These are phyloP conservation scores for Saccostrea cuccullata DNA, from an alignment of 1,140 invertebrate species.

Conservation along the genomic window DNA sequence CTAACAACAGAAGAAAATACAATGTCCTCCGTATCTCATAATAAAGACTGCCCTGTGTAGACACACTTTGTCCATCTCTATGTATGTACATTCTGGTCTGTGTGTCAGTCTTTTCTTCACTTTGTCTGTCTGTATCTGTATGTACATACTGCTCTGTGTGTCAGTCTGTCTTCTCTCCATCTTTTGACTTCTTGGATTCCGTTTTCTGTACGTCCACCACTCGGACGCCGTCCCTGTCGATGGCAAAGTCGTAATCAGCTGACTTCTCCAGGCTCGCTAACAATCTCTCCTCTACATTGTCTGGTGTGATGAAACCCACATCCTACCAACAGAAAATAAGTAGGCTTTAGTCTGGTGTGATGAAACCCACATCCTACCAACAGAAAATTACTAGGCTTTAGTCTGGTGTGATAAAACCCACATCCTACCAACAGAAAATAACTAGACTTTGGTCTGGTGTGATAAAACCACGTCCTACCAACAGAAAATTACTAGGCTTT, in stretches of 20 bases:
- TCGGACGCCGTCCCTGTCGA: not conserved
- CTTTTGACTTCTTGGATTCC: not conserved
- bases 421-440: no score
- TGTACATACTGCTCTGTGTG: not conserved
- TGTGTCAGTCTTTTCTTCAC: no score
- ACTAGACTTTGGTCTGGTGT: not conserved
- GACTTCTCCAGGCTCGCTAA: not conserved
- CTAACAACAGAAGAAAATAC: no score
- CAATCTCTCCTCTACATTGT: not conserved
- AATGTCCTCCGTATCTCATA: no score
- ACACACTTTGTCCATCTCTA: not conserved
- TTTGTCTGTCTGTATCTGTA: not conserved
- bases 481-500: not conserved
- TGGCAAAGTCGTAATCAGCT: constrained; percentile 2
- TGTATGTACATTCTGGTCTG: no score
- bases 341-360: not conserved
- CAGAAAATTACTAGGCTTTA: not conserved
- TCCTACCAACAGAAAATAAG: not conserved
- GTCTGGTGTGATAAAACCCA: no score
- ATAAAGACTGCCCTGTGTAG: not conserved
- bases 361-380: not conserved
- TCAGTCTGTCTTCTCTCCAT: not conserved
- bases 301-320: not conserved
- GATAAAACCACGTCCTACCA: no score
- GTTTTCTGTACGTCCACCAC: not conserved